Base-by-base conservation (phyloP, 2,113 vertebrate genomes). In the Petrocephalus microphthalmus region DNA sequence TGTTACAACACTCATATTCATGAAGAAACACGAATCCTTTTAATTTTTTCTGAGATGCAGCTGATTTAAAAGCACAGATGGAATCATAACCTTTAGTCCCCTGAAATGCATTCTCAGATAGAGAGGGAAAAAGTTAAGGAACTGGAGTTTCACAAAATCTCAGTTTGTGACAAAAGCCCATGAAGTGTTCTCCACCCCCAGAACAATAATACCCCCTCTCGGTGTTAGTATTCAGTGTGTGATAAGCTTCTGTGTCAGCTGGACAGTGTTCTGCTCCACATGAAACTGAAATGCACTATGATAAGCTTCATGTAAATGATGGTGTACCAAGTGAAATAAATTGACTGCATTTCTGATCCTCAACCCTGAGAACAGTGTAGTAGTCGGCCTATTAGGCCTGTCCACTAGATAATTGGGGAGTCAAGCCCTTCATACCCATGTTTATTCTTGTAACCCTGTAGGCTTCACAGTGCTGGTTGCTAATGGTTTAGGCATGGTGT, bases 61-160 rank as follows among this genome's bases (percentile, higher is more conserved):
- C 60, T 87, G 60, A 71, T 87, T 67, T 45, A 71, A 71, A 51
- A 52, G 71, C 47, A 49, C n/a, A 19, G 37, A 71, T 56, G 71
- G n/a, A 42, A 56, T 45, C 22, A 29, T 25, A 81, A 88, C 78
- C 87, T 88, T 88, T 53, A 88, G 52, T 88, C 88, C 84, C 19
- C 11, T 64, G 29, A 42, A 87, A 60, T 67, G 22, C 87, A 67
- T 87, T 87, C 85, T 22, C 19, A 22, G 29, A 84, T 67, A 57
- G 15, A 64, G 33, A 1, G 2, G 11, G 33, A 85, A 71, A 88
- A 60, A 25, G 3, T 42, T 86, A 51, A 85, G n/a, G 11, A 85
- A 56, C 25, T 85, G 51, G 15, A 53, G 81, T 53, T 85, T 85
- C 51, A 7, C 5, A 22, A 86, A 86, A 86, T 60, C 33, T 29